phyloP scores from a whole-genome alignment of 2,113 vertebrate genomes.

The Barnardius zonarius region DNA sequence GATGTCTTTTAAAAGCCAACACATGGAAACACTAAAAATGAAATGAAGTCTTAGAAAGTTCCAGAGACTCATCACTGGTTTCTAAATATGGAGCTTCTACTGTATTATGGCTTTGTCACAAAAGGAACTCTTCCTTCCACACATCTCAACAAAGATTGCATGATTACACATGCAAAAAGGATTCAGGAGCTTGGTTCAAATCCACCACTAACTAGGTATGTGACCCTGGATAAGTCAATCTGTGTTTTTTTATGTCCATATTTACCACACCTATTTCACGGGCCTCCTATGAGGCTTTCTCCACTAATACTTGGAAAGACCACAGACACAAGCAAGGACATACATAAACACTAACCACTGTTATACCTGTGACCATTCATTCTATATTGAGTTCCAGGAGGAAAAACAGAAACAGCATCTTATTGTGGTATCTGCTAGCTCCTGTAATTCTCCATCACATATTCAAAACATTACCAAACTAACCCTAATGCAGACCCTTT shows the following conservation, averaged over 20 bases:
- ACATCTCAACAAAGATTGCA: neutral
- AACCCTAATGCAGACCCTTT: neutral
- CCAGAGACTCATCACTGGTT: neutral
- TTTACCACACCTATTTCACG: neutral
- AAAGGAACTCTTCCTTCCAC: neutral
- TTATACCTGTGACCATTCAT: rapidly evolving
- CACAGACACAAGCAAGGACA: neutral
- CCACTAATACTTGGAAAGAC: neutral
- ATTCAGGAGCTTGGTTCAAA: neutral
- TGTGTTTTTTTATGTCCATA: neutral
- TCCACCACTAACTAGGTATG: neutral
- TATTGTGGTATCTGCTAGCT: neutral
- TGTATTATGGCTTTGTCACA: neutral
- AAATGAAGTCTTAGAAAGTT: neutral
- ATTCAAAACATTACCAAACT: neutral
- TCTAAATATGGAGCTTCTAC: neutral
- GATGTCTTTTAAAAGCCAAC: neutral
- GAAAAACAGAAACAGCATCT: neutral
- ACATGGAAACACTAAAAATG: neutral
- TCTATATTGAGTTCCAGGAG: neutral
- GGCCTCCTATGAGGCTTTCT: neutral
- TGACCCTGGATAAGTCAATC: neutral
- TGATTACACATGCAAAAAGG: neutral
- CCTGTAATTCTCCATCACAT: neutral
- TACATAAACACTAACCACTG: neutral